A percentile compares a stretch with the other conserved stretches of the same genome.
phyloP scores from a whole-genome alignment of 1,140 invertebrate genomes.

The Drosophila setifemur region DNA sequence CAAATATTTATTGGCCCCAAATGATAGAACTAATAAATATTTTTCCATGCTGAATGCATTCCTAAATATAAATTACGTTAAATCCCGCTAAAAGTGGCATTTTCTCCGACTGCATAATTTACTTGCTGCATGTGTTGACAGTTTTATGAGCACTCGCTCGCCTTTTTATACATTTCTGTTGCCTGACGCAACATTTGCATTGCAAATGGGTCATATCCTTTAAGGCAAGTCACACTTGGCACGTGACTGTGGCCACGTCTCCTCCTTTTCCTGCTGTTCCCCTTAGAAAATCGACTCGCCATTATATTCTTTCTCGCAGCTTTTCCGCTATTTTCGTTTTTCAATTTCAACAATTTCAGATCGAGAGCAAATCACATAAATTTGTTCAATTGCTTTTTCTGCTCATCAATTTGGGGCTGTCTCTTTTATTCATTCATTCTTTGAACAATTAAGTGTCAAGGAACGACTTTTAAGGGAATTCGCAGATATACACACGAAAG shows the following conservation, averaged over 20 bases:
- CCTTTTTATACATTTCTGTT: neutral
- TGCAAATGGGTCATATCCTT: constrained; percentile 72
- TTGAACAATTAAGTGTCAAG: constrained; percentile 59
- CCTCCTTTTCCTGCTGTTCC: too few species aligned
- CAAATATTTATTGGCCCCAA: too few species aligned
- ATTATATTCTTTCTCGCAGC: neutral
- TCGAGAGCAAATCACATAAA: constrained; percentile 48
- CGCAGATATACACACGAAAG: neutral
- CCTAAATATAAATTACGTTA: too few species aligned
- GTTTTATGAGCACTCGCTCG: constrained; percentile 46
- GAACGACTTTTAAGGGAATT: constrained; percentile 29
- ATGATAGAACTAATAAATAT: too few species aligned
- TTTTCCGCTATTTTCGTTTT: constrained; percentile 25
- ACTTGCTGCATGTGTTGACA: constrained; percentile 42
- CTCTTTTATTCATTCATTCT: neutral
- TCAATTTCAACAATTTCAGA: constrained; percentile 33
- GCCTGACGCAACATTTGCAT: constrained; percentile 60
- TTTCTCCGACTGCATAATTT: constrained; percentile 19
- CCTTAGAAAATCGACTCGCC: too few species aligned
- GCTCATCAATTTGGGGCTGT: constrained; percentile 58
- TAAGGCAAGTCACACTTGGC: constrained; percentile 58
- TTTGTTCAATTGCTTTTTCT: constrained; percentile 66
- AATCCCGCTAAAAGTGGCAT: too few species aligned
- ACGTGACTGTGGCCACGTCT: constrained; percentile 32
- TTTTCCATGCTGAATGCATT: too few species aligned